A percentile compares a stretch with the other conserved stretches of the same genome.
These are phyloP conservation scores for Caenorhabditis sp. DNA, from an alignment of 2,888 invertebrate genomes.

Conservation along the genomic window DNA sequence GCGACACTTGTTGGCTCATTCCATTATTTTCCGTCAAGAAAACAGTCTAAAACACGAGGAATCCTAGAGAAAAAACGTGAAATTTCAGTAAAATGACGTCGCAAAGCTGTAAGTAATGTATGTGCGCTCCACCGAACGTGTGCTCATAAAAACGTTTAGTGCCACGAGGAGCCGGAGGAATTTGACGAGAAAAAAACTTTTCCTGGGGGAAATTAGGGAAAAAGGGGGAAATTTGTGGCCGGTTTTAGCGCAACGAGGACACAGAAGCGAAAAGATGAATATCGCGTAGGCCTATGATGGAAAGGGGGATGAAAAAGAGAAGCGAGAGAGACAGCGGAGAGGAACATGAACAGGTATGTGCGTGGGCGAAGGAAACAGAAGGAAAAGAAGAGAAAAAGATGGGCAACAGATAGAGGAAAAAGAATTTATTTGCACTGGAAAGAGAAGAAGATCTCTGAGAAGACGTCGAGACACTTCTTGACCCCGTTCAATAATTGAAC, in stretches of 20 bases:
- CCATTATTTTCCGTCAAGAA: slow-evolving; percentile 17
- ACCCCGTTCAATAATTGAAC: too few relatives aligned
- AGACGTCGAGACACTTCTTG: too few relatives aligned
- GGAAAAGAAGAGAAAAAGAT: background rate
- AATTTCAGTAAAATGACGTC: background rate
- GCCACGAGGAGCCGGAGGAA: background rate
- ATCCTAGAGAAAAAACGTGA: background rate
- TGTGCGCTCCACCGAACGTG: slow-evolving; percentile 15
- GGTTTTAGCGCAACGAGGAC: slow-evolving; percentile 21
- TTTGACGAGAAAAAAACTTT: background rate
- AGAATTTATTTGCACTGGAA: too few relatives aligned
- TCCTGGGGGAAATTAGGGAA: background rate
- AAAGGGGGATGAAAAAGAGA: background rate
- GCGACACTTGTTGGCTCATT: slow-evolving; percentile 51
- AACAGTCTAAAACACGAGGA: background rate
- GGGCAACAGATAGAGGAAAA: background rate
- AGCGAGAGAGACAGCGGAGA: slow-evolving; percentile 5
- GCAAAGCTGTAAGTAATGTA: slow-evolving; percentile 4
- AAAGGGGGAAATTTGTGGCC: slow-evolving; percentile 17
- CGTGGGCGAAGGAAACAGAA: background rate
- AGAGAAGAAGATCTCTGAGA: too few relatives aligned
- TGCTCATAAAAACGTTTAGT: background rate
- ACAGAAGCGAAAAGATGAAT: slow-evolving; percentile 31
- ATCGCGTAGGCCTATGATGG: background rate
- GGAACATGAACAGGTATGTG: background rate